Base-by-base conservation (phyloP, 2,113 vertebrate species). In the Leptosomus discolor region DNA sequence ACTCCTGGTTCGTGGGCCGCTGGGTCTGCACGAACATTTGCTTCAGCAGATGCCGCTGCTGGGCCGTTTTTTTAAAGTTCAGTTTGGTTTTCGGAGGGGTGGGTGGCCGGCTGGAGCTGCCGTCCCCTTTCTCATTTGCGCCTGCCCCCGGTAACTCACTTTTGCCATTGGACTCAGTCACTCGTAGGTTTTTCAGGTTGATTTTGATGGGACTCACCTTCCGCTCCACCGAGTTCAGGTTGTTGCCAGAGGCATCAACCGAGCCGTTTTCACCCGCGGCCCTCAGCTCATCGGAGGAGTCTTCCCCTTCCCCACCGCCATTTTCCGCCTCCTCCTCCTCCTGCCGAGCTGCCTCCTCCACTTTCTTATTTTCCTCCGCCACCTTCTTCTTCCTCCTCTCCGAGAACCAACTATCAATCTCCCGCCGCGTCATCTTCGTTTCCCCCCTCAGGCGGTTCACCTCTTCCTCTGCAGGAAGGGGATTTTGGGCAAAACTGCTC, bases 161-260 rank as follows among this genome's bases (percentile, higher is more conserved):
- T 98, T 98, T 99, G 81, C 99, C 98, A 0, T 98, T 99, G 69
- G 99, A 98, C 94, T 99, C 99, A 0, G 99, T 99, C 88, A 99
- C 99, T 84, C 99, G 98, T 76, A 99, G 98, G 98, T 99, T 99
- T 95, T 99, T 99, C 76, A 99, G 98, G 94, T 99, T 99, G 91
- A 99, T 99, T 97, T 99, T 99, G 94, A 99, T 99, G 67, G 99
- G 99, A 94, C 99, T 99, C 86, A 99, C 99, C 93, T 99, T 99
- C 53, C 98, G 98, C 77, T 99, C 99, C 1, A 53, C 92, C 1
- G 89, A 87, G 30, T 24, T 58, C 0, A 26, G 88, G 73, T 61
- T 92, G n/a, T 50, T 82, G 45, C 98, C 86, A 0, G 94, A 96
- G n/a, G 69, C 15, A 4, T 99, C 99, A 12, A 97, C 96, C 27